These are phyloP conservation scores for Mamestra brassicae DNA, from an alignment of 2,888 invertebrate genomes.

Conservation along the genomic window DNA sequence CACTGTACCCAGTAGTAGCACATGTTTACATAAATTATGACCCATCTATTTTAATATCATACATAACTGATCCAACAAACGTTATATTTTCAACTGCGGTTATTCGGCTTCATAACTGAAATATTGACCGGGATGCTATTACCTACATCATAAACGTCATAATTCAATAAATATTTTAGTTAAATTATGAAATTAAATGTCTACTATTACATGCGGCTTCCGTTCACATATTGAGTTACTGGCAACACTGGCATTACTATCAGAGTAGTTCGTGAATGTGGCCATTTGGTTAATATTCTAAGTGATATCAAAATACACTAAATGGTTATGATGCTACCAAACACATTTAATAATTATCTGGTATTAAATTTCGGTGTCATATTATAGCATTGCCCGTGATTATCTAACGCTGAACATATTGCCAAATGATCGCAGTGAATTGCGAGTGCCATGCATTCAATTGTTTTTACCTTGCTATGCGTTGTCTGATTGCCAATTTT, in stretches of 20 bases:
- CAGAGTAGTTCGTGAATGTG: conserved; percentile 24
- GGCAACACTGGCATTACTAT: conserved; percentile 10
- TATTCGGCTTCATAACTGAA: conserved; percentile 20
- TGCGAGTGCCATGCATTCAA: not conserved
- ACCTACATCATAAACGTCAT: conserved; percentile 23
- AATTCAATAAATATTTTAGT: conserved; percentile 35
- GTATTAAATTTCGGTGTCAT: conserved; percentile 21
- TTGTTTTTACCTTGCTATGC: not conserved
- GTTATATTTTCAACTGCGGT: conserved; percentile 45
- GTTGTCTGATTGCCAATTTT: not conserved
- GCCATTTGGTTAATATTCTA: conserved; percentile 38
- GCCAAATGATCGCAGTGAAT: conserved; percentile 17
- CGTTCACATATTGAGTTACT: conserved; percentile 44
- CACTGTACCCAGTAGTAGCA: not conserved
- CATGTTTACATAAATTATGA: conserved; percentile 3
- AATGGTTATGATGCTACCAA: conserved; percentile 20
- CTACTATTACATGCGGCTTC: conserved; percentile 34
- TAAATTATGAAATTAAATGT: conserved; percentile 28
- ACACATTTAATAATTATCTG: conserved; percentile 17
- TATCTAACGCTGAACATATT: conserved; percentile 16
- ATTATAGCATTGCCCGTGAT: not conserved
- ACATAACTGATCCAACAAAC: not conserved
- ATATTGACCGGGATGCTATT: conserved; percentile 16
- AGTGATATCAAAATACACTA: conserved; percentile 36
- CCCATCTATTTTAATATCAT: conserved; percentile 20